Base-by-base conservation (phyloP, 1,140 invertebrate genomes). In the Brachionus calyciflorus region DNA sequence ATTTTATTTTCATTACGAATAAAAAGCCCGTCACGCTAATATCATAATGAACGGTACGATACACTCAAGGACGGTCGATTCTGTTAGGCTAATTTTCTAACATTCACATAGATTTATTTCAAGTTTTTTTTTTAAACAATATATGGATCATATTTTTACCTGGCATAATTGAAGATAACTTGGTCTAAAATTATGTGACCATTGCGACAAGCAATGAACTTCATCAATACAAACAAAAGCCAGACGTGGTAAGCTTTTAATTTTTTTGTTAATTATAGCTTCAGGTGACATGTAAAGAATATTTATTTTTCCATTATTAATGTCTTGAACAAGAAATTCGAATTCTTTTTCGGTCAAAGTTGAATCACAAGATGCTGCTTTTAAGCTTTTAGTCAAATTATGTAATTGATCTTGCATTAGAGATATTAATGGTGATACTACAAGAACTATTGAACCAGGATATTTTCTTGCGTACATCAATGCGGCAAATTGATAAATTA, bases 111-210 rank as follows among this genome's bases (percentile, higher is more conserved):
- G n/a, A n/a, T n/a, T n/a, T n/a, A n/a, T n/a, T n/a, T n/a, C n/a
- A n/a, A 19, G 6, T 48, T 5, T 12, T 57, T 48, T 65, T 68
- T 24, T 37, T 73, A n/a, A 57, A 57, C n/a, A 40, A 41, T 37
- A 55, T 28, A 12, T 30, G 5, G 33, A 28, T 12, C 17, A 14
- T 9, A 9, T n/a, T 12, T 44, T 37, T 37, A 70, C 68, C 21
- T 70, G 24, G 26, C 68, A 70, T 3, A 70, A 12, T 98, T 84
- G 84, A 91, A 93, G 3, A 96, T 84, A 98, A 98, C 84, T 97
- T 92, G 0, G 92, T 92, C 95, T 87, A 84, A 98, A 98, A 85
- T 98, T 94, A 85, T 98, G 95, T 1, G 95, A 95, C 94, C 94
- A 98, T 81, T 97, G 91, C 81, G 92, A 95, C 0, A 98, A 93